Base-by-base conservation (phyloP, 1,140 invertebrate species). In the Heliconius hermathena region DNA sequence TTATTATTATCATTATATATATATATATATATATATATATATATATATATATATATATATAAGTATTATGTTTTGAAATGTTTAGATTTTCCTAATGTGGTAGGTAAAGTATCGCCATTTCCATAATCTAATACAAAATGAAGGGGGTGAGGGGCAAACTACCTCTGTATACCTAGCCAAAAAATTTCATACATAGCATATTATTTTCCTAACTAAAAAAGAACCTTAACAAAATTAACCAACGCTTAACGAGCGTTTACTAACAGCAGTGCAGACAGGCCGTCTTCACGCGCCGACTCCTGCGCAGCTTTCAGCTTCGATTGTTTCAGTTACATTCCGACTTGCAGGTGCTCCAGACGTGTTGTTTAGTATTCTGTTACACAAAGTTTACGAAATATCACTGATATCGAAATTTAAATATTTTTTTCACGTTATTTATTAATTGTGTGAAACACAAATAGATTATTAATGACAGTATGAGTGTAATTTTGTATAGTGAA, bases 291-390 rank as follows among this genome's bases (percentile, higher is more conserved):
- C 13, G 22, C 6, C 71, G 75, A 49, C 79, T 77, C 79, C 71
- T 75, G 71, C 79, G 79, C 79, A 71, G 71, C 20, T 74, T 81
- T 77, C 57, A 73, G 71, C 41, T 29, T 66, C 57, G 33, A 41
- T 54, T 52, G 74, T 77, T 81, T 81, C 75, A 81, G 75, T 80
- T 41, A 38, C 71, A 66, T 73, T 73, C 29, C 52, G 18, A 36
- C 16, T 66, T 60, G 73, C 52, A 78, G 70, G 41, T 36, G 41
- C 13, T 29, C 4, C 18, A 57, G 36, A 70, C 74, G 60, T 76
- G 11, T 18, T 20, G 36, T 66, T 26, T 36, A 29, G 60, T 26
- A 66, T 66, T 66, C 8, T 66, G 60, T 66, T 66, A 66, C 5
- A 29, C 22, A 9, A 66, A 26, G 11, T 16, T 66, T 29, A 29